phyloP scores from a whole-genome alignment of 2,797 vertebrate genomes.

The Podarcis siculus region DNA sequence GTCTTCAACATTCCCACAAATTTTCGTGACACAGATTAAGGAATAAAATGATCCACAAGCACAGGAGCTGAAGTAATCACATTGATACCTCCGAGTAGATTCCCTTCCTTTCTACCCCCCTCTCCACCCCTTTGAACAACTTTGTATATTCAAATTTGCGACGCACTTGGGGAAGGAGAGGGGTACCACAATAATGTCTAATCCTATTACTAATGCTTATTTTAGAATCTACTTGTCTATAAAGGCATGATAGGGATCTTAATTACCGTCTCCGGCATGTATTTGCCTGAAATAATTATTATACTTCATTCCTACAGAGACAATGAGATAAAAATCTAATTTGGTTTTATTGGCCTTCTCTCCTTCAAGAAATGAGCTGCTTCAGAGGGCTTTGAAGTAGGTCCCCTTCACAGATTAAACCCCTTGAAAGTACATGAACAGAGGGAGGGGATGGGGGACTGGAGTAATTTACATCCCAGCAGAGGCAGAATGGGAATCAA shows the following conservation, averaged over 20 bases:
- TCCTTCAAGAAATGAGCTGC: slow-evolving; percentile 72
- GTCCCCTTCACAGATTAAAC: slow-evolving; percentile 74
- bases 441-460: slow-evolving; percentile 59
- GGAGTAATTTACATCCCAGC: slow-evolving; percentile 76
- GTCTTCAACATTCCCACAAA: slow-evolving; percentile 5
- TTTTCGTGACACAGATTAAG: slow-evolving; percentile 26
- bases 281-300: slow-evolving; percentile 79
- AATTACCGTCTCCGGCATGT: slow-evolving; percentile 76
- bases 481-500: slow-evolving; percentile 74
- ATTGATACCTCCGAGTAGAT: slow-evolving; percentile 39
- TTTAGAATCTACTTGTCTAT: slow-evolving; percentile 74
- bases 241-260: slow-evolving; percentile 71
- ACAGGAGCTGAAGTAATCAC: slow-evolving; percentile 40
- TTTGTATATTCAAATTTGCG: slow-evolving; percentile 31
- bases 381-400: slow-evolving; percentile 75
- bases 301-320: slow-evolving; percentile 75
- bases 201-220: slow-evolving; percentile 76
- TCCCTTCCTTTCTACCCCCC: slow-evolving; percentile 36
- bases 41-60: slow-evolving; percentile 19
- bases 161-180: slow-evolving; percentile 40
- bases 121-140: slow-evolving; percentile 31
- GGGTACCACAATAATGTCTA: slow-evolving; percentile 64
- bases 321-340: slow-evolving; percentile 77
- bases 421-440: slow-evolving; percentile 73
- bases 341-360: slow-evolving; percentile 74